Evolutionary conservation across 2,797 vertebrate genomes (phyloP), one percentile per base, ranked within the genome.

Genomic region (Octomys mimax): DNA sequence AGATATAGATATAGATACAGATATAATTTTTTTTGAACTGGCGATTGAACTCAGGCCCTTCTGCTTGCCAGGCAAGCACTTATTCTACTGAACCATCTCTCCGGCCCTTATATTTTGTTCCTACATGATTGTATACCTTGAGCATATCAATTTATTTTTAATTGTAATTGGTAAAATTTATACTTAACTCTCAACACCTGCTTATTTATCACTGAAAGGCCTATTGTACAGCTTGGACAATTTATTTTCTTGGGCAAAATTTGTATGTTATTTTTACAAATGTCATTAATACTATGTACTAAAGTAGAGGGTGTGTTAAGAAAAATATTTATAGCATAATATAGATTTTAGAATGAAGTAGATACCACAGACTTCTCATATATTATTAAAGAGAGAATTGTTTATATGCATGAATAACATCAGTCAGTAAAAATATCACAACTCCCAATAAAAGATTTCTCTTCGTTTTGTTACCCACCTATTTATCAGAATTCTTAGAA

Each of bases 201-300:
- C 9, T 87, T 28, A 21, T 36, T 54, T 61, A 49, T 10, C 11
- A 42, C 8, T 88, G 77, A 71, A 7, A 36, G 91, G 52, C 62
- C 33, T 46, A 19, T 85, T 89, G 18, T 77, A 73, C 46, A 93
- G 24, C 57, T 54, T 31, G 64, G 6, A 77, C 4, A 78, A 79
- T 66, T 89, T 82, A 83, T 89, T 57, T 94, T 4, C 18, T 21
- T 85, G 3, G 78, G 18, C 9, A 46, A 85, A 64, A 64, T 62
- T 78, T 93, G 64, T 13, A 33, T 46, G 16, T 84, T 84, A 77
- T 33, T 61, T 95, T 87, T 57, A 68, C 5, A 91, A 95, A 61
- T 86, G 73, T 39, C 26, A 91, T 5, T 52, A 85, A 66, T 28
- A 2, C 8, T 84, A 39, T 64, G 21, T 36, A 66, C 36, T 91